Evolutionary conservation across 2,113 vertebrate genomes (phyloP), one percentile per base, ranked within the genome.

Genomic region (Nerophis ophidion): DNA sequence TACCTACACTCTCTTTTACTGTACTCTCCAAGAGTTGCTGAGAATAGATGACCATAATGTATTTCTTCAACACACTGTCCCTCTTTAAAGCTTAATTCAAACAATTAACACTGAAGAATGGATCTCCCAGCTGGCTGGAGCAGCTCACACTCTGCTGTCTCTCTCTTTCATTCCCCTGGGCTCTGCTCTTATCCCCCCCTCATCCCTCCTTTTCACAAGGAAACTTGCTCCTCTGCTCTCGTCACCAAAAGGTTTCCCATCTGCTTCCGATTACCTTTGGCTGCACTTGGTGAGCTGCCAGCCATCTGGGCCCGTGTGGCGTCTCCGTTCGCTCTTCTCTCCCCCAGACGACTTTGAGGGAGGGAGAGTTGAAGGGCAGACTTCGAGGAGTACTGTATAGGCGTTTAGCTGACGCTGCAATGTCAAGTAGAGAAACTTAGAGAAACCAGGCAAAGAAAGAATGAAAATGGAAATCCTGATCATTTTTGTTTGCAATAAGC

Each of bases 231-330:
- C 78, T 74, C 65, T 77, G 66, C 79, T 83, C 84, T 84, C 83
- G 73, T 84, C 79, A 87, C 86, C 83, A 84, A 88, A 89, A 85
- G 71, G 75, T 89, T 89, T 87, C 77, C 84, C 90, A 90, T 90
- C 86, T 91, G 88, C 87, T 87, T 85, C 85, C 83, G 85, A 89
- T 90, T 90, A 91, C 87, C 87, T 90, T 89, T 90, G 87, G 82
- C 84, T 88, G 81, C 78, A 89, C 76, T 90, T 89, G 89, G 88
- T 88, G 81, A 66, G 66, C 69, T 47, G 84, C 87, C 89, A 89
- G 86, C 81, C 86, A 86, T 87, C 88, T 85, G 87, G 84, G 81
- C 84, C 81, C 72, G 76, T 81, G 80, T 84, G 82, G 79, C 71
- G 74, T 88, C 81, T 88, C 80, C 57, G 35, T 73, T 81, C 33